Percentiles rank a stretch among this genome's conserved stretches.
Conservation (phyloP, 2,113 vertebrate species). For the Tragelaphus scriptus region DNA sequence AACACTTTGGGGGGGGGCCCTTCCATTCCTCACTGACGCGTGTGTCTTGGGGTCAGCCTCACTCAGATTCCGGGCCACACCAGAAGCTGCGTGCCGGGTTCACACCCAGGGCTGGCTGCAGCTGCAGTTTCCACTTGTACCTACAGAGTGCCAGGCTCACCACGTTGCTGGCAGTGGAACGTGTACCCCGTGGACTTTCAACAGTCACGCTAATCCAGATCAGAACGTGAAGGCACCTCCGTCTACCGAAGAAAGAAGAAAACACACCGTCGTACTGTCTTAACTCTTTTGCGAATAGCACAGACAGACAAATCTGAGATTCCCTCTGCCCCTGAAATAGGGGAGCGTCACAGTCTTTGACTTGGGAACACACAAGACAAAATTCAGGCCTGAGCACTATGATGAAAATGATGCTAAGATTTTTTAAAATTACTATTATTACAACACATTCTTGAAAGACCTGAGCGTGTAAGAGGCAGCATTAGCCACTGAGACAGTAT, state of each 20-base stretch:
- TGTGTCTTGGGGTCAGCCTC: not conserved
- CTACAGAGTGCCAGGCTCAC: not conserved
- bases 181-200: rapidly evolving
- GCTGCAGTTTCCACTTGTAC: not conserved
- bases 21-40: not conserved
- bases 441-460: not conserved
- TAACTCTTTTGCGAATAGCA: not conserved
- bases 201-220: not conserved
- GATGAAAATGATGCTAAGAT: not conserved
- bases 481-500: not conserved
- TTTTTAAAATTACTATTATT: not conserved
- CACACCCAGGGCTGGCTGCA: not conserved
- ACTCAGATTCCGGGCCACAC: too few species aligned
- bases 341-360: not conserved
- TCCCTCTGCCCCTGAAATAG: not conserved
- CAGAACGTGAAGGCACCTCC: not conserved
- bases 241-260: not conserved
- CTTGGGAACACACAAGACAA: not conserved
- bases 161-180: rapidly evolving
- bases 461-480: not conserved
- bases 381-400: not conserved
- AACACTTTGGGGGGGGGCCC: not conserved
- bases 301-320: not conserved
- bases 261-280: rapidly evolving
- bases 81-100: not conserved